phyloP scores from a whole-genome alignment of 2,797 vertebrate genomes.

The Scleropages formosus region DNA sequence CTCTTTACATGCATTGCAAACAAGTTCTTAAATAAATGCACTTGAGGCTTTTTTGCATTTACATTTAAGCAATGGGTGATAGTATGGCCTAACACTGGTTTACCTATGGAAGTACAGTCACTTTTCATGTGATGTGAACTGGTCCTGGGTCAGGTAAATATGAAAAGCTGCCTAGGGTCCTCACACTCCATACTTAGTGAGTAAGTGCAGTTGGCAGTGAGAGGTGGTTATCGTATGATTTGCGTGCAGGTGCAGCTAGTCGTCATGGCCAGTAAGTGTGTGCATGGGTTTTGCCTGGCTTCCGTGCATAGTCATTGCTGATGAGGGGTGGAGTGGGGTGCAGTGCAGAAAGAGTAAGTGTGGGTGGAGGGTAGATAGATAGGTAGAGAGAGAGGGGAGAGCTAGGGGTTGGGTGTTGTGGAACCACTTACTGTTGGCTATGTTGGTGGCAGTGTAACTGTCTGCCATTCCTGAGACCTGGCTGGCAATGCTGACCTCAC shows the following conservation, averaged over 20 bases:
- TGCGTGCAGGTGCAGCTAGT: not conserved
- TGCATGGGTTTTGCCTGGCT: slow-evolving; percentile 20
- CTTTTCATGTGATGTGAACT: too few species aligned
- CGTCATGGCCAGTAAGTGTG: not conserved
- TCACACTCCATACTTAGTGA: not conserved
- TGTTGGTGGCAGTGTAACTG: slow-evolving; percentile 92
- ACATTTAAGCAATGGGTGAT: slow-evolving; percentile 62
- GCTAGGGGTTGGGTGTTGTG: slow-evolving; percentile 44
- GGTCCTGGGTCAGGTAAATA: too few species aligned
- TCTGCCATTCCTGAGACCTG: slow-evolving; percentile 97
- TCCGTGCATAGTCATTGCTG: not conserved
- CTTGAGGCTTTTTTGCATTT: slow-evolving; percentile 56
- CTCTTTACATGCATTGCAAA: slow-evolving; percentile 58
- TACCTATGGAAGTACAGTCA: not conserved
- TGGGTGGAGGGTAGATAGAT: slow-evolving; percentile 47
- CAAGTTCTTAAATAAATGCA: slow-evolving; percentile 59
- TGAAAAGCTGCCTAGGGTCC: too few species aligned
- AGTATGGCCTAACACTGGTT: slow-evolving; percentile 37
- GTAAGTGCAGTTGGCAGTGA: not conserved
- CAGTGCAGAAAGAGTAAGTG: slow-evolving; percentile 38
- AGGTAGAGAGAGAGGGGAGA: slow-evolving; percentile 41
- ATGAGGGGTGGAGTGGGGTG: slow-evolving; percentile 27
- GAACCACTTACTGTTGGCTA: slow-evolving; percentile 93
- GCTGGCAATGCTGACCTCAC: slow-evolving; percentile 97
- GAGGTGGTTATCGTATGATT: not conserved